phyloP scores from a whole-genome alignment of 2,888 invertebrate genomes.

The Eristalinus aeneus region DNA sequence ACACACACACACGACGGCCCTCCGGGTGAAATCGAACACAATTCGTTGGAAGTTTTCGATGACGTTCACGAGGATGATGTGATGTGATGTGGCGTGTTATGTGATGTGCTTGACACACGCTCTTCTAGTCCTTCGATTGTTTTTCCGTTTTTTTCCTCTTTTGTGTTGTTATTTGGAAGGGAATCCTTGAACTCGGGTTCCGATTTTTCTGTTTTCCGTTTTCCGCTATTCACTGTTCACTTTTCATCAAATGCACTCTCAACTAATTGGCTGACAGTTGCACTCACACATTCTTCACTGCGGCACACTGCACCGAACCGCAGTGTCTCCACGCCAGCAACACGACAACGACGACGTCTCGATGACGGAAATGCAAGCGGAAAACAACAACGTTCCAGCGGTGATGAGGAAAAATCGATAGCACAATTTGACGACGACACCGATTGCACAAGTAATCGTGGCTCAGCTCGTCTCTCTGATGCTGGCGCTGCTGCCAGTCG shows the following conservation, averaged over 20 bases:
- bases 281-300: conserved; percentile 32
- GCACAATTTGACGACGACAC: conserved; percentile 47
- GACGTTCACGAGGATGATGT: conserved; percentile 21
- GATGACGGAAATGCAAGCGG: conserved; percentile 68
- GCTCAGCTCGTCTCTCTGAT: background rate
- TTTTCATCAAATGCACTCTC: conserved; percentile 15
- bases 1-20: background rate
- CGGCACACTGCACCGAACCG: conserved; percentile 17
- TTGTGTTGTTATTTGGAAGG: conserved; percentile 46
- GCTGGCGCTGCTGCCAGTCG: background rate
- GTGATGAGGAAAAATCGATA: conserved; percentile 68
- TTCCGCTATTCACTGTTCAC: background rate
- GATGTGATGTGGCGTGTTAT: conserved; percentile 30
- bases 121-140: background rate
- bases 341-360: conserved; percentile 38
- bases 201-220: conserved; percentile 7
- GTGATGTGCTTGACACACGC: conserved; percentile 4
- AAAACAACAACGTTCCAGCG: conserved; percentile 51
- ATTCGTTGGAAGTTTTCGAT: conserved; percentile 45
- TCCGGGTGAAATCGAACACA: conserved; percentile 5
- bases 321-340: conserved; percentile 17
- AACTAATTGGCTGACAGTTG: conserved; percentile 56
- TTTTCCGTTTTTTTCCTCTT: background rate
- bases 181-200: conserved; percentile 57
- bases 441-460: background rate